Percentiles rank a stretch among this genome's conserved stretches.
Evolutionary conservation across 2,113 vertebrate species (phyloP).

Genomic region (Gulo gulo): DNA sequence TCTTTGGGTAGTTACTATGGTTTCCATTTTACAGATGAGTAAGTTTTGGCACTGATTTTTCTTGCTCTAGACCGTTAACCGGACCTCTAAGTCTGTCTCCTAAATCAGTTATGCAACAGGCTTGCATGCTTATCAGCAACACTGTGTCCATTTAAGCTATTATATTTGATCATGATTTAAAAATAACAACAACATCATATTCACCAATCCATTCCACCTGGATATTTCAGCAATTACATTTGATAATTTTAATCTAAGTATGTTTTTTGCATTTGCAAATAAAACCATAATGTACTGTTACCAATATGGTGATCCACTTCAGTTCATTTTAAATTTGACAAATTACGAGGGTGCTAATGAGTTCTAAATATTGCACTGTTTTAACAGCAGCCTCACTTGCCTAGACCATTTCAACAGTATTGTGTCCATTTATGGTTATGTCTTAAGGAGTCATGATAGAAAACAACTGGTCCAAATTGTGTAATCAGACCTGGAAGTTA

Average conservation of each 20-base stretch:
- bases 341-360: background rate
- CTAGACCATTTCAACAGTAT: background rate
- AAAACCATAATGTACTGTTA: background rate
- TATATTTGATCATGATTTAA: background rate
- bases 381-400: conserved; percentile 23
- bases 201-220: background rate
- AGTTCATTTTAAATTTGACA: background rate
- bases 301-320: background rate
- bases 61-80: background rate
- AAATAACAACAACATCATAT: background rate
- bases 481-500: background rate
- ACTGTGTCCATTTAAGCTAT: background rate
- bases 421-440: background rate
- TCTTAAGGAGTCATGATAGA: background rate
- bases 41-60: background rate
- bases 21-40: conserved; percentile 18
- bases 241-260: background rate
- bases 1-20: background rate
- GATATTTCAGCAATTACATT: background rate
- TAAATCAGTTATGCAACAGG: background rate
- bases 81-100: background rate
- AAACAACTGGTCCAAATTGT: conserved; percentile 33
- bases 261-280: background rate
- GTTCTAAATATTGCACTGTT: background rate
- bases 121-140: background rate